These are phyloP conservation scores for Drepanosiphum platanoidis DNA, from an alignment of 2,888 invertebrate genomes.

Conservation along the genomic window DNA sequence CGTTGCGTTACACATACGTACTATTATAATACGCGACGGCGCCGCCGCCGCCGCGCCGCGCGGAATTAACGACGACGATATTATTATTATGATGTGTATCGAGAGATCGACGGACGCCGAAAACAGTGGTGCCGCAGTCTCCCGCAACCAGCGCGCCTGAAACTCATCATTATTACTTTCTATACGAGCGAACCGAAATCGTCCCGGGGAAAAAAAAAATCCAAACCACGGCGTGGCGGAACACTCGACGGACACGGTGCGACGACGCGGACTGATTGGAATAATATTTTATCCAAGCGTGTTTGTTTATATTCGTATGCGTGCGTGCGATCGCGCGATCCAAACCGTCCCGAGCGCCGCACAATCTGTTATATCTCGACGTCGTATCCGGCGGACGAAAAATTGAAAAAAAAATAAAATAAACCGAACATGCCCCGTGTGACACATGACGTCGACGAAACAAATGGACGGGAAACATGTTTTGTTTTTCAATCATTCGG, in stretches of 20 bases:
- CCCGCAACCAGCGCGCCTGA: not conserved
- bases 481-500: not conserved
- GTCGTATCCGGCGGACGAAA: not conserved
- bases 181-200: not conserved
- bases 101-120: not conserved
- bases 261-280: not conserved
- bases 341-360: not conserved
- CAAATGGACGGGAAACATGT: not conserved
- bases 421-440: not conserved
- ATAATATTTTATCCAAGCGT: not conserved
- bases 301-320: too few species aligned
- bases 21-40: too few species aligned
- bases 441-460: not conserved
- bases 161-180: not conserved
- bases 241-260: not conserved
- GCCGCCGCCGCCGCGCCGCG: too few species aligned
- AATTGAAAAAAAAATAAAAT: too few species aligned
- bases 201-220: too few species aligned
- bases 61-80: too few species aligned
- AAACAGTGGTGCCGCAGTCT: too few species aligned
- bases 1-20: not conserved
- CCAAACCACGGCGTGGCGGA: not conserved
- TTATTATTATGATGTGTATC: too few species aligned
- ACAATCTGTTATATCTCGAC: not conserved
- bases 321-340: not conserved